Conservation (phyloP, 2,113 vertebrate genomes). For the Petrocephalus microphthalmus region DNA sequence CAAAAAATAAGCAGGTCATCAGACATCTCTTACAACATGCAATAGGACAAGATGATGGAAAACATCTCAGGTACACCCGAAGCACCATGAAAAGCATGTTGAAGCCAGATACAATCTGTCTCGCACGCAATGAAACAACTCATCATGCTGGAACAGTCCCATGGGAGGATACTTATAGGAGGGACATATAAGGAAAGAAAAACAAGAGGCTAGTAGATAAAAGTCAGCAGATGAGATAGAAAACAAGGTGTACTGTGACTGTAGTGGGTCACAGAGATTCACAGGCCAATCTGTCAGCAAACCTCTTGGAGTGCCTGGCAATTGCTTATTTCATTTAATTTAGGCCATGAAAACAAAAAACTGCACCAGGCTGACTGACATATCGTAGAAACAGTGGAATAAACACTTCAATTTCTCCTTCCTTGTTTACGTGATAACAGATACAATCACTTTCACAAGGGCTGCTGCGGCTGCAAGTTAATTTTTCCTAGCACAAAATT, state of each 20-base stretch:
- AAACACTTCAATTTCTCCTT: neutral
- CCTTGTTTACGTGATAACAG: neutral
- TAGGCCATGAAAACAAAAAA: neutral
- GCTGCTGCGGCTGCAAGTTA: neutral
- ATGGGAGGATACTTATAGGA: neutral
- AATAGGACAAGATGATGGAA: neutral
- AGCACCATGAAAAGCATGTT: neutral
- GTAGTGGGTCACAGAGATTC: neutral
- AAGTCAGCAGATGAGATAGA: neutral
- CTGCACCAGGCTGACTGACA: neutral
- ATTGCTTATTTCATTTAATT: neutral
- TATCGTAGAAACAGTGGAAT: neutral
- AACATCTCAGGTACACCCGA: neutral
- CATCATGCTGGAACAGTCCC: neutral
- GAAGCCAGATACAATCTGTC: neutral
- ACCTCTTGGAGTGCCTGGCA: neutral
- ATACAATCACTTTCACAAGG: neutral
- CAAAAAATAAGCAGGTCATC: neutral
- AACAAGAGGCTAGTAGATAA: neutral
- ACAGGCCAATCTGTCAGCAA: neutral
- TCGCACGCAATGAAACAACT: neutral
- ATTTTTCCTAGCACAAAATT: neutral
- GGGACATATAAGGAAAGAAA: neutral
- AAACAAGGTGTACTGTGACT: neutral
- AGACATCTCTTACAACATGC: neutral